phyloP scores from a whole-genome alignment of 2,888 invertebrate species.

The Nymphalis polychloros region DNA sequence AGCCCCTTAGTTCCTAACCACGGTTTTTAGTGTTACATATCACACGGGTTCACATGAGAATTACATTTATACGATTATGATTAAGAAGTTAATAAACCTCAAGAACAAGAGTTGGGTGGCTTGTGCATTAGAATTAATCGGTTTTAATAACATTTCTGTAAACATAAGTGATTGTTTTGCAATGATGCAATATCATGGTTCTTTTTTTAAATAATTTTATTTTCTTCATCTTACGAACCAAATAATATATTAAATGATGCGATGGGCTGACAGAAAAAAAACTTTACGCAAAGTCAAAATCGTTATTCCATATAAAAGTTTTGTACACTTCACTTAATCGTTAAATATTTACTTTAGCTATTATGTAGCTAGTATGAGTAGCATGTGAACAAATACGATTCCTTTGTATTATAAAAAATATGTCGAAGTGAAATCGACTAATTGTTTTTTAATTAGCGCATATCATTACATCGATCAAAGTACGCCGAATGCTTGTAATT shows the following conservation, averaged over 20 bases:
- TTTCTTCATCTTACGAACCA: too few species aligned
- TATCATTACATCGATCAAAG: constrained; percentile 9
- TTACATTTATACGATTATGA: constrained; percentile 17
- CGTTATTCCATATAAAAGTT: too few species aligned
- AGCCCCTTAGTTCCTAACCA: constrained; percentile 50
- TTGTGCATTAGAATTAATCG: too few species aligned
- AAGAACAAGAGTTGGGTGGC: not conserved
- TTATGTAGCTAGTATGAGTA: not conserved
- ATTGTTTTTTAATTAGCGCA: constrained; percentile 5
- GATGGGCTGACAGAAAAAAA: too few species aligned
- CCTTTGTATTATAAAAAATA: not conserved
- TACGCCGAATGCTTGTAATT: not conserved
- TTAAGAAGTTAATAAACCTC: constrained; percentile 4
- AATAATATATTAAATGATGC: too few species aligned
- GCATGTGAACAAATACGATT: not conserved
- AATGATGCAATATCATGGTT: too few species aligned
- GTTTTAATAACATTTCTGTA: too few species aligned
- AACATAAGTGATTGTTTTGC: too few species aligned
- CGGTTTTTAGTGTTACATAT: constrained; percentile 41
- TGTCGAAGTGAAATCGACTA: constrained; percentile 1
- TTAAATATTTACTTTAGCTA: not conserved
- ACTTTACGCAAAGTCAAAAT: too few species aligned
- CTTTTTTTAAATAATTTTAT: too few species aligned
- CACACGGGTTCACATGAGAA: constrained; percentile 30
- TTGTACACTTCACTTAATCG: too few species aligned